These are phyloP conservation scores for Ceryle rudis DNA, from an alignment of 2,797 vertebrate genomes.

Conservation along the genomic window DNA sequence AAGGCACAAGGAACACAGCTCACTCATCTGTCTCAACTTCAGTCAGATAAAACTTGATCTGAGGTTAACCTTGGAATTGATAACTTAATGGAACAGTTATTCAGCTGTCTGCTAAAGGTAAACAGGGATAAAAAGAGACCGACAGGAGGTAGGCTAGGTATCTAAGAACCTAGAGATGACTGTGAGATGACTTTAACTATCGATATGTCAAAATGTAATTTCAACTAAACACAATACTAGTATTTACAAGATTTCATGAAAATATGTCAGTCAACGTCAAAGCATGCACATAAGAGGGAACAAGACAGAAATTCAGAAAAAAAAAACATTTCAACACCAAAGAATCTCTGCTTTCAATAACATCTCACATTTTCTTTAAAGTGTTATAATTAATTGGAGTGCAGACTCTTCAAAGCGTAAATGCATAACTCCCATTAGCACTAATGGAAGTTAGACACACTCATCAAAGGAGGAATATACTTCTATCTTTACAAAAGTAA, in stretches of 20 bases:
- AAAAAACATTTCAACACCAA: neutral
- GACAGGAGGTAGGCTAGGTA: neutral
- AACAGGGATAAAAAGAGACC: neutral
- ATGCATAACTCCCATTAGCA: conserved; percentile 46
- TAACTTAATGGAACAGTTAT: conserved; percentile 52
- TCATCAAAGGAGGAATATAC: conserved; percentile 42
- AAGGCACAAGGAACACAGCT: neutral
- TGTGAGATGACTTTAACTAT: neutral
- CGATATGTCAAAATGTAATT: neutral
- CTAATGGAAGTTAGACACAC: conserved; percentile 59
- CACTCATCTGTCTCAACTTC: neutral
- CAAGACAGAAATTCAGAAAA: neutral
- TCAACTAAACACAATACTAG: neutral
- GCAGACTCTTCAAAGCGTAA: conserved; percentile 27
- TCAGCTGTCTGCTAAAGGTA: conserved; percentile 42
- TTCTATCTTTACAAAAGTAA: conserved; percentile 51
- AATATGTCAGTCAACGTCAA: conserved; percentile 14
- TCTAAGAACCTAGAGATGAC: neutral
- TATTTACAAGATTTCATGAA: conserved; percentile 28
- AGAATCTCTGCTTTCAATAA: conserved; percentile 7
- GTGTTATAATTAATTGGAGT: conserved; percentile 58
- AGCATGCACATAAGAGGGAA: neutral
- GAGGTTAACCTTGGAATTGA: conserved; percentile 17
- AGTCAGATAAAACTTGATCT: conserved; percentile 10
- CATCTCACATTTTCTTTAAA: conserved; percentile 45